Evolutionary conservation across 2,888 invertebrate genomes (phyloP), one percentile per base, ranked within the genome.

Genomic region (Erebia aethiops): DNA sequence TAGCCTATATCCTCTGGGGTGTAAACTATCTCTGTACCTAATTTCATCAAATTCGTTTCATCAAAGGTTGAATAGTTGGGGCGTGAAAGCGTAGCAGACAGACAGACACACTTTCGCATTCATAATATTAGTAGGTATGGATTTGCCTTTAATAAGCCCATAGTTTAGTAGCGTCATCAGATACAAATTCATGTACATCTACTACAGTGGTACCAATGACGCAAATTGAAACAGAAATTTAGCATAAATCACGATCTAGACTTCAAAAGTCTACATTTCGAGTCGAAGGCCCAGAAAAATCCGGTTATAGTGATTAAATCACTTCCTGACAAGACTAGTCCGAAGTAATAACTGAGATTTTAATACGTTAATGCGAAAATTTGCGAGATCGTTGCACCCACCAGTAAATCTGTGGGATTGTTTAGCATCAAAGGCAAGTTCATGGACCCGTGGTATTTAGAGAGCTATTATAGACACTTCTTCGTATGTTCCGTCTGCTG

Each of bases 391-490:
- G 78, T 84, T 84, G 85, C 86, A 86, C 81, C 77, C 74, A 72
- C 73, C 74, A 75, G 79, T 81, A 85, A 87, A 88, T 87, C 86
- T 81, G 82, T 78, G 77, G 78, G 76, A 83, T 85, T 82, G 81
- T 82, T 79, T 66, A 72, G 73, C 71, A 77, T 76, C 75, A 77
- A 74, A 75, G 78, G 79, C 89, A 91, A 91, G 92, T 92, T 91
- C 91, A 89, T 81, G 87, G 84, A 87, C 81, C 85, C 81, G 84
- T 87, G 87, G 87, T 88, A 90, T 92, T 90, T 90, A 84, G 80
- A 77, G 77, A 76, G 84, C 84, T 89, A 88, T 90, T 89, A 70
- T 74, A 52, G 66, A 61, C 64, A 63, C 62, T 63, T 66, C 14
- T 69, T 63, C 52, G 49, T 51, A 58, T 58, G 49, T 26, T 26